Base-by-base conservation (phyloP, 2,797 vertebrate genomes). In the Cryptoblepharus egeriae region DNA sequence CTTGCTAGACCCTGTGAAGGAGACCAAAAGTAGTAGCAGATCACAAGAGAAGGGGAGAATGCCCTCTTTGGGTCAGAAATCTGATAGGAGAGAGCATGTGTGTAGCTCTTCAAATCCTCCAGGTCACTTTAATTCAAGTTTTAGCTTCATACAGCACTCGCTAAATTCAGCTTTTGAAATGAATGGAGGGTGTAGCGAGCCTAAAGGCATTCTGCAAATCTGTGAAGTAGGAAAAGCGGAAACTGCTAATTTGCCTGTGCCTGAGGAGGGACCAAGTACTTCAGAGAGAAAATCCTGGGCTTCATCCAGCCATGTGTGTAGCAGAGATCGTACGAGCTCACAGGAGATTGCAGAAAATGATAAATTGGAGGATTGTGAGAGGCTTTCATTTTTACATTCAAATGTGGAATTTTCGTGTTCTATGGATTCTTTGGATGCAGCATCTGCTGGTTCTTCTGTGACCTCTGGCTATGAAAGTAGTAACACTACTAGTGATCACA, bases 61-160 rank as follows among this genome's bases (percentile, higher is more conserved):
- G 60, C 20, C 1, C 60, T 32, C 79, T 80, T 84, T 87, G 74
- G 15, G 69, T 79, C 71, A 77, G 57, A 24, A 85, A 5, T 88
- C 70, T 87, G 85, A 77, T 77, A 87, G 12, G 37, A 77, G 5
- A 20, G 79, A 69, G 58, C 71, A 0, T 24, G 0, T 49, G 80
- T 75, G 82, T 42, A 0, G 0, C 63, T 77, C 84, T 45, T 24
- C 65, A 3, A 24, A 64, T 67, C 32, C 68, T 70, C 45, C 78
- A 0, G 88, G 92, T 16, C 81, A 85, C 75, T 98, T 98, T 72
- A 95, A 88, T 88, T 99, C 98, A 73, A 97, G 92, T 89, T 99
- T 99, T 80, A 98, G 97, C 89, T 99, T 99, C 91, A 99, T 99
- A 85, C 96, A 92, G 64, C 95, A 97, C 70, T 98, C 97, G 0